A percentile compares a stretch with the other conserved stretches of the same genome.
These are phyloP conservation scores for Gymnocheta viridis DNA, from an alignment of 2,888 invertebrate species.

Conservation along the genomic window DNA sequence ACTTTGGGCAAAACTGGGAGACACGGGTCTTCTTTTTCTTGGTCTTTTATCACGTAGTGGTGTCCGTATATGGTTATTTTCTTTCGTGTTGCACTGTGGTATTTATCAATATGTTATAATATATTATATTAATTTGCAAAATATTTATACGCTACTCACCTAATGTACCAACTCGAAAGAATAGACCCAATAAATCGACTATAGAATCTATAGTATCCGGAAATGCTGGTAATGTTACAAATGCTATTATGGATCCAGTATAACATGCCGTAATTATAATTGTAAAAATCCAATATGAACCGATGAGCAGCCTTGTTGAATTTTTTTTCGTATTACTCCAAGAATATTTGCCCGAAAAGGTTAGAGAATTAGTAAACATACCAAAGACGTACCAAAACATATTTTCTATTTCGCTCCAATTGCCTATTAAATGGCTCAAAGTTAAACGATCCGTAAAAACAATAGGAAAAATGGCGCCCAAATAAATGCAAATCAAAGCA, in stretches of 20 bases:
- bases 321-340: slow-evolving; percentile 88
- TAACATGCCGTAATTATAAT: slow-evolving; percentile 92
- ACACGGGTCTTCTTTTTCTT: too few relatives aligned
- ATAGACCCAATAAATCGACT: slow-evolving; percentile 85
- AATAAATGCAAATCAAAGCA: slow-evolving; percentile 86
- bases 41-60: too few relatives aligned
- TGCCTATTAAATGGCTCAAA: slow-evolving; percentile 85
- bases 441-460: slow-evolving; percentile 89
- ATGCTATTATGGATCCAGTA: slow-evolving; percentile 92
- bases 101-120: too few relatives aligned
- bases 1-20: too few relatives aligned
- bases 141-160: slow-evolving; percentile 82
- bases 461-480: slow-evolving; percentile 89
- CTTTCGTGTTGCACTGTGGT: too few relatives aligned
- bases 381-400: slow-evolving; percentile 95
- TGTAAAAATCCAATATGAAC: slow-evolving; percentile 92
- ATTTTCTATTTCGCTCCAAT: slow-evolving; percentile 89
- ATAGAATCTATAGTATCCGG: slow-evolving; percentile 89
- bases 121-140: not conserved
- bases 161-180: slow-evolving; percentile 88
- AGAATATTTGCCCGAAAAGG: slow-evolving; percentile 86
- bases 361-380: slow-evolving; percentile 91
- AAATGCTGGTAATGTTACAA: slow-evolving; percentile 90
- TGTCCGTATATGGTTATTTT: too few relatives aligned
- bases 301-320: slow-evolving; percentile 88